Percentiles rank a stretch among this genome's conserved stretches.
Evolutionary conservation across 2,888 invertebrate genomes (phyloP).

Genomic region (Microchrysa polita): DNA sequence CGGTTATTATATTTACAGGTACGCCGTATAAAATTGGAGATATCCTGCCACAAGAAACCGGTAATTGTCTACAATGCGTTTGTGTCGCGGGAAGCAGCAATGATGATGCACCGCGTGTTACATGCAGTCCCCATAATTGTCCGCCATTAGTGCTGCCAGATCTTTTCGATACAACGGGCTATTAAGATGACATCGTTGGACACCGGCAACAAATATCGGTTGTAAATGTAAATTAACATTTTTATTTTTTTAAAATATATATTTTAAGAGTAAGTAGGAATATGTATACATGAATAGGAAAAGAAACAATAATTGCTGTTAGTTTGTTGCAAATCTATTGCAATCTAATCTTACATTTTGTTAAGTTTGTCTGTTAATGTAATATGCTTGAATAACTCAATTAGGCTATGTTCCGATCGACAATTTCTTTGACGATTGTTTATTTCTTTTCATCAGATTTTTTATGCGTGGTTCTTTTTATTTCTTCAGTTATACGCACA

Average conservation of each 20-base stretch:
- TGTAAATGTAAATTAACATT: constrained; percentile 15
- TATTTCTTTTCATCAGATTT: too few species aligned
- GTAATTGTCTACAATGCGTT: constrained; percentile 76
- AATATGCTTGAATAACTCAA: too few species aligned
- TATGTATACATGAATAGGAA: too few species aligned
- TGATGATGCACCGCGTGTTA: constrained; percentile 63
- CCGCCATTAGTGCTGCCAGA: constrained; percentile 64
- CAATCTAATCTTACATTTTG: neutral
- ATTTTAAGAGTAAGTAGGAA: too few species aligned
- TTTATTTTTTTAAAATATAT: too few species aligned
- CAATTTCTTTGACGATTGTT: too few species aligned
- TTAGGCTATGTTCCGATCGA: too few species aligned
- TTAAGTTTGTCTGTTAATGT: neutral
- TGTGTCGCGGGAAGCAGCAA: constrained; percentile 69
- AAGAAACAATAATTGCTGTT: too few species aligned
- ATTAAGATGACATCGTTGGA: constrained; percentile 55
- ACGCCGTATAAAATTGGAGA: constrained; percentile 72
- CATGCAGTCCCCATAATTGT: constrained; percentile 65
- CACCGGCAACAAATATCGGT: neutral
- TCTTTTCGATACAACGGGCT: constrained; percentile 64
- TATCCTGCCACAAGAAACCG: constrained; percentile 73
- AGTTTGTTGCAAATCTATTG: too few species aligned
- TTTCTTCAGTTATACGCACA: too few species aligned
- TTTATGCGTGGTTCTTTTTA: too few species aligned
- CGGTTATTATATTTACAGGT: constrained; percentile 66